A percentile compares a stretch with the other conserved stretches of the same genome.
These are phyloP conservation scores for Timema podura DNA, from an alignment of 2,888 invertebrate species.

Conservation along the genomic window DNA sequence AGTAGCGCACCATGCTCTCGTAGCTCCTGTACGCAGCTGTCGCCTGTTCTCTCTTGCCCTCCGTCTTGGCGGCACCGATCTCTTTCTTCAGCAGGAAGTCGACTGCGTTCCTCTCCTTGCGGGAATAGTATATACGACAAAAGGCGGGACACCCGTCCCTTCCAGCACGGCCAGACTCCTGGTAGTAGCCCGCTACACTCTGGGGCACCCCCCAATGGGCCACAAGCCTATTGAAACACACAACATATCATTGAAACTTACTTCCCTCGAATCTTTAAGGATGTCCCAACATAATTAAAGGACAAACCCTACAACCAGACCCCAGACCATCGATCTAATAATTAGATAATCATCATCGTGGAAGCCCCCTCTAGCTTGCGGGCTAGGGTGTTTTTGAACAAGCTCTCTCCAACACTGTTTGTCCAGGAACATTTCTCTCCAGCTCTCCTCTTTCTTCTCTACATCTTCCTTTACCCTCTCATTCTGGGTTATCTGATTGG, in stretches of 20 bases:
- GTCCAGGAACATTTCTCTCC: too few relatives aligned
- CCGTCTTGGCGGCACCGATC: constrained; percentile 53
- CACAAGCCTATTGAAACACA: constrained; percentile 65
- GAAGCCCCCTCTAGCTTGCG: too few relatives aligned
- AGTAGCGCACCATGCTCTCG: constrained; percentile 73
- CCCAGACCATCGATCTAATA: too few relatives aligned
- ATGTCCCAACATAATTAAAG: too few relatives aligned
- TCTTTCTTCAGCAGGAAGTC: constrained; percentile 74
- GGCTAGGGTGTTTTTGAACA: too few relatives aligned
- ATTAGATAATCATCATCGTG: too few relatives aligned
- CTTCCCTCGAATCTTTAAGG: too few relatives aligned
- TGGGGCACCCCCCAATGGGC: constrained; percentile 96
- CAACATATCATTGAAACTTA: background rate
- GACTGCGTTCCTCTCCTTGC: constrained; percentile 74
- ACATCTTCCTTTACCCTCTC: too few relatives aligned
- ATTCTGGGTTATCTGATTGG: too few relatives aligned
- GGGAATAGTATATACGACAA: constrained; percentile 89
- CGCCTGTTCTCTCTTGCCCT: constrained; percentile 54
- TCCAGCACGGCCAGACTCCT: constrained; percentile 95
- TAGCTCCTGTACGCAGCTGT: constrained; percentile 70
- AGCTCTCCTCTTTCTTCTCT: too few relatives aligned
- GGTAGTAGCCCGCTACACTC: constrained; percentile 92
- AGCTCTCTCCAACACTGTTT: too few relatives aligned
- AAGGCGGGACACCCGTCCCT: constrained; percentile 85
- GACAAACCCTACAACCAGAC: too few relatives aligned